A percentile compares a stretch with the other conserved stretches of the same genome.
phyloP scores from a whole-genome alignment of 35 echinoderm and acorn worm species.

The Amphiura filiformis region DNA sequence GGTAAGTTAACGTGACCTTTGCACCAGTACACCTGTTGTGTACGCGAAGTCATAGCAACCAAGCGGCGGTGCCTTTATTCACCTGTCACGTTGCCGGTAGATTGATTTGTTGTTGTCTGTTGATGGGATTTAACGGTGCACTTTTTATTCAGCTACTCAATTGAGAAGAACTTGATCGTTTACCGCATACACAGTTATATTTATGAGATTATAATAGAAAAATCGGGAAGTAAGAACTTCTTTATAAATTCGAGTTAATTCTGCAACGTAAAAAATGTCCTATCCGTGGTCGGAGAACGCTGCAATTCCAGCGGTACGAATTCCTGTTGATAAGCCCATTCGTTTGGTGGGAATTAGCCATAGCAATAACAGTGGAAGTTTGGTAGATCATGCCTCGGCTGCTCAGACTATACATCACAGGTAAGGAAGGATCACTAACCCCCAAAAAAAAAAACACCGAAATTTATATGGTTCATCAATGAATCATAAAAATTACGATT shows the following conservation, averaged over 20 bases:
- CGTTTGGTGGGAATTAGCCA: slow-evolving; percentile 88
- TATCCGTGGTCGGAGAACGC: slow-evolving; percentile 28
- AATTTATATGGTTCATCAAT: no score
- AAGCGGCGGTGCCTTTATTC: not conserved
- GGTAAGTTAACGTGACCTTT: not conserved
- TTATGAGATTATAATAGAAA: no score
- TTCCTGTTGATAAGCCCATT: slow-evolving; percentile 92
- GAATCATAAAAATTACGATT: no score
- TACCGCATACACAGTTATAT: not conserved
- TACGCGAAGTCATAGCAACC: not conserved
- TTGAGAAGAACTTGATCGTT: no score
- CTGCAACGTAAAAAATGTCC: not conserved
- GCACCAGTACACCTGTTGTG: not conserved
- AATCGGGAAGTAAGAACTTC: no score
- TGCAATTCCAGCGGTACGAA: slow-evolving; percentile 79
- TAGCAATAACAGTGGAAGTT: slow-evolving; percentile 90
- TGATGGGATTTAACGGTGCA: not conserved
- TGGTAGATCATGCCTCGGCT: slow-evolving; percentile 82
- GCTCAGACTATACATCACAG: slow-evolving; percentile 15
- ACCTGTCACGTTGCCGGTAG: not conserved
- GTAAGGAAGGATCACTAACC: not conserved
- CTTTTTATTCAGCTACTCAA: no score
- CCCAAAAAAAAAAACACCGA: no score
- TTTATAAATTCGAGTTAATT: not conserved
- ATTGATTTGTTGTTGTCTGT: not conserved